Percentiles rank a stretch among this genome's conserved stretches.
phyloP scores from a whole-genome alignment of 1,140 invertebrate genomes.

The Drosophila persimilis region DNA sequence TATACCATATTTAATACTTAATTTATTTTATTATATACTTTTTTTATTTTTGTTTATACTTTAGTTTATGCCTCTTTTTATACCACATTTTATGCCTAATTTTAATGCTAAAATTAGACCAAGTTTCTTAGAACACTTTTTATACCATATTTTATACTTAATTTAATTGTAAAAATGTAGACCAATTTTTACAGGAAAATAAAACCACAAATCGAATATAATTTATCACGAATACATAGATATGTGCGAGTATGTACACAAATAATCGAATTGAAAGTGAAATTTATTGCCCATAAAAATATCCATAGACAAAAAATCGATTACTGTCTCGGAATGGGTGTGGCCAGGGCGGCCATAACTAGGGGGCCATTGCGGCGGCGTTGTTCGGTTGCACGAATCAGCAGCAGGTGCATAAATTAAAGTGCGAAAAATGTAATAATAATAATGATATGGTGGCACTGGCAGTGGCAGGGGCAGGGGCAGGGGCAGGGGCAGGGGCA shows the following conservation, averaged over 20 bases:
- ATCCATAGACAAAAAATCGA: slow-evolving; percentile 75
- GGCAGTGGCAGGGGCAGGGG: slow-evolving; percentile 6
- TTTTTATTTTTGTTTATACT: not conserved
- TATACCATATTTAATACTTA: too few species aligned
- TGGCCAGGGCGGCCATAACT: slow-evolving; percentile 60
- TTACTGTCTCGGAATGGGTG: slow-evolving; percentile 70
- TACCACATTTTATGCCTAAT: too few species aligned
- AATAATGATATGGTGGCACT: slow-evolving; percentile 69
- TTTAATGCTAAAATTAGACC: too few species aligned
- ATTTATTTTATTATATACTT: too few species aligned
- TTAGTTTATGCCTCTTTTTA: too few species aligned
- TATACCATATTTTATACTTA: too few species aligned
- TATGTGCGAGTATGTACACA: slow-evolving; percentile 12
- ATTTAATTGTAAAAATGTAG: too few species aligned
- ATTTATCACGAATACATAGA: slow-evolving; percentile 35
- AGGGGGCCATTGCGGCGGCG: slow-evolving; percentile 10
- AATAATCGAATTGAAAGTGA: slow-evolving; percentile 70
- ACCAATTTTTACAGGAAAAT: not conserved
- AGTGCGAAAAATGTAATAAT: slow-evolving; percentile 77
- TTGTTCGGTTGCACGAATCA: slow-evolving; percentile 57
- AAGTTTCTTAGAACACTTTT: too few species aligned
- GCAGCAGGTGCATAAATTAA: slow-evolving; percentile 80
- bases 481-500: too few species aligned
- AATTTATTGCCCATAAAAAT: slow-evolving; percentile 79
- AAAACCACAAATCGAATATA: slow-evolving; percentile 39